Conservation (phyloP, 2,113 vertebrate species). For the Mus pahari region DNA sequence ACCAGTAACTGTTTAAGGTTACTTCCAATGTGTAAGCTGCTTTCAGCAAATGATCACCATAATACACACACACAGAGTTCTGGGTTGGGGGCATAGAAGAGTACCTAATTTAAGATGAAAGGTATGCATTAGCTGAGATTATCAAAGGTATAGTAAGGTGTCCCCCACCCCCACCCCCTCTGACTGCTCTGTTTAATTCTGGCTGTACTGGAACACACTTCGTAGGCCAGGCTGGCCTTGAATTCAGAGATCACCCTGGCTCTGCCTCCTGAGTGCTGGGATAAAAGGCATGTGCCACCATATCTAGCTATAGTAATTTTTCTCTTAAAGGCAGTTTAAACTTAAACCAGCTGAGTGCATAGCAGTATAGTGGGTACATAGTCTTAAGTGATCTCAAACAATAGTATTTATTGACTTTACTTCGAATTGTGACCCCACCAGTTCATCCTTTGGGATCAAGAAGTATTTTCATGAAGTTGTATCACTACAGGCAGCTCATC, state of each 20-base stretch:
- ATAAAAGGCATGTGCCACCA: background rate
- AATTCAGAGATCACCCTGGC: background rate
- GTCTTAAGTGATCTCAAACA: background rate
- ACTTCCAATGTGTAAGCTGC: background rate
- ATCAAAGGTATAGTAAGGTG: background rate
- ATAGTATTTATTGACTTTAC: background rate
- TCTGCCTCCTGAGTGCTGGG: background rate
- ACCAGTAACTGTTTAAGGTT: background rate
- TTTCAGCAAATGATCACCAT: background rate
- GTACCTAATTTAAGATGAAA: background rate
- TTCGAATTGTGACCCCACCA: background rate
- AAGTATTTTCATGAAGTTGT: background rate
- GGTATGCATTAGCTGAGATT: background rate
- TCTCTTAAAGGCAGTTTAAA: background rate
- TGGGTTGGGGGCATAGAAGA: background rate
- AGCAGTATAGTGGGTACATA: background rate
- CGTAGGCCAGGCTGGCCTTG: background rate
- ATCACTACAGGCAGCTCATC: background rate
- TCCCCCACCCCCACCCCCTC: fast-evolving
- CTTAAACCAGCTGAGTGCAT: background rate
- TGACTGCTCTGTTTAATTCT: background rate
- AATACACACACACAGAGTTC: background rate
- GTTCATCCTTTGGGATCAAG: background rate
- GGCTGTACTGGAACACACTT: background rate
- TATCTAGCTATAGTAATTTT: background rate